Base-by-base conservation (phyloP, 2,113 vertebrate genomes). In the Brachyhypopomus occidentalis region DNA sequence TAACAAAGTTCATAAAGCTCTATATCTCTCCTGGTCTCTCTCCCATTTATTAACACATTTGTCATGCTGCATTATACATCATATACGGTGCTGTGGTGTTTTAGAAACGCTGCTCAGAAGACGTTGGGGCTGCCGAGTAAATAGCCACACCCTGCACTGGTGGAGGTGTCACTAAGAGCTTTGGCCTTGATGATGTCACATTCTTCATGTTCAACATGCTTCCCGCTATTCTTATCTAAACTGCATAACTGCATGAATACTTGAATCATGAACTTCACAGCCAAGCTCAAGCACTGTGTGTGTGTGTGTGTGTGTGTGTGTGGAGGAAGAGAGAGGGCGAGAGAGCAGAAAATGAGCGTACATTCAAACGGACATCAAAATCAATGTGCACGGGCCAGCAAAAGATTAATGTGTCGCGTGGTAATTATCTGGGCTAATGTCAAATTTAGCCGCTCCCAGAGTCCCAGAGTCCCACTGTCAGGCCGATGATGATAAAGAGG, bases 1-100 rank as follows among this genome's bases (percentile, higher is more conserved):
- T 80, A 59, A 64, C 59, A n/a, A n/a, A n/a, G n/a, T n/a, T n/a
- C 30, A 45, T 74, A 55, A 67, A 79, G 45, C n/a, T n/a, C n/a
- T n/a, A n/a, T n/a, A 66, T 38, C 45, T 12, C 45, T 14, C 1
- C 9, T 52, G 45, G 45, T 22, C 58, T 60, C 20, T n/a, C 20
- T 22, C 58, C n/a, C 58, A 5, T 22, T n/a, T 19, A 5, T 2
- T 58, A 58, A 55, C 9, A 45, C 41, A 45, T 45, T 45, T 45
- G 41, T 5, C 41, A 45, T 9, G 45, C 12, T 52, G 2, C 8
- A 14, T 52, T 52, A 52, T 14, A 11, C 45, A 14, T 52, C 3
- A 11, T 52, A 1, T 9, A 2, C 30, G 45, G 45, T 12, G 12
- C 5, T 45, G 9, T 11, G 6, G 5, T 45, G 5, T 45, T 45